Evolutionary conservation across 2,113 vertebrate genomes (phyloP), one percentile per base, ranked within the genome.

Genomic region (Alethe castanea): DNA sequence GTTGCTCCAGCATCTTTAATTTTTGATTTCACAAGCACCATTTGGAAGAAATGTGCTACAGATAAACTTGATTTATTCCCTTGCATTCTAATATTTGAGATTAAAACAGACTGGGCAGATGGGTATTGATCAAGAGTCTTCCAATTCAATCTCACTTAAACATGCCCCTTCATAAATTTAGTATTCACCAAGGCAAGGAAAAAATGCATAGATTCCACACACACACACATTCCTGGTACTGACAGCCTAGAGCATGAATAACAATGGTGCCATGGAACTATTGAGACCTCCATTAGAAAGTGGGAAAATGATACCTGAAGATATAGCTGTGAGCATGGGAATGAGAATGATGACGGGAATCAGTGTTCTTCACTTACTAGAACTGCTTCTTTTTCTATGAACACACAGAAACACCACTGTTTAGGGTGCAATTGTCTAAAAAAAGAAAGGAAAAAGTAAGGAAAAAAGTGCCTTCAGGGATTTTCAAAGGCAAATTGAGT

Each of bases 141-240:
- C 19, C 16, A 71, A 31, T 79, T 88, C 42, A 50, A 17, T 45
- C 44, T 88, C 44, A 80, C 36, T 28, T 71, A n/a, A 86, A 77
- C 2, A 19, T 13, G 8, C 36, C 4, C 14, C 16, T 76, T 79
- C 14, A 60, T 24, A 90, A 72, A 72, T 25, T 69, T 73, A 12
- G 7, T 14, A 48, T 70, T 81, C 14, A 53, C 6, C 7, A 72
- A 47, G 14, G 8, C 4, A 23, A 6, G 2, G 17, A 28, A 57
- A 72, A 60, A 45, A 1, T 2, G 0, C 9, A 28, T 17, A 42
- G 5, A 35, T 11, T 52, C 5, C 4, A 22, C 8, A n/a, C 4
- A 22, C 8, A n/a, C 12, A 24, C 1, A 79, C 18, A 36, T 3
- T 62, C 56, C 24, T 82, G 12, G 3, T 11, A 59, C 47, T 82